phyloP scores from a whole-genome alignment of 2,113 vertebrate genomes.

The Psephotus haematonotus region DNA sequence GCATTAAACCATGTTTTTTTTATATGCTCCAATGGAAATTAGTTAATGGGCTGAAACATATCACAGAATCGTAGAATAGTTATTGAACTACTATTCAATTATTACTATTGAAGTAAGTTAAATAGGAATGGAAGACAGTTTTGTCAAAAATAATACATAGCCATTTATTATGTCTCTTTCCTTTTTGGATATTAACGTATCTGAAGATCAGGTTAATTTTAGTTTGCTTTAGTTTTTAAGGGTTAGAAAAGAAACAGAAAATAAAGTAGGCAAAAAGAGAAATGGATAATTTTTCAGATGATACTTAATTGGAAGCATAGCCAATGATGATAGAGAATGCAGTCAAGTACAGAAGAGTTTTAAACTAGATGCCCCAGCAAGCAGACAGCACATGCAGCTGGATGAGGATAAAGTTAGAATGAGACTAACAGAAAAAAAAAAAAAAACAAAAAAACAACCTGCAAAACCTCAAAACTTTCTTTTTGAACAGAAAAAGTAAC shows the following conservation, averaged over 20 bases:
- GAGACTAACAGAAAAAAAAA: neutral
- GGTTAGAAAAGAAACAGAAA: neutral
- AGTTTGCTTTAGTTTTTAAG: neutral
- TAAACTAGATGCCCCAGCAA: neutral
- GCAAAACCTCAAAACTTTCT: neutral
- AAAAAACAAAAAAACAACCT: fast-evolving
- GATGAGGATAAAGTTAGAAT: neutral
- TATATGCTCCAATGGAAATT: neutral
- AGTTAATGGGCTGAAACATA: neutral
- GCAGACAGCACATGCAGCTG: neutral
- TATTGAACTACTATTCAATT: neutral
- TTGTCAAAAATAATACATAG: neutral
- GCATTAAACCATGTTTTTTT: neutral
- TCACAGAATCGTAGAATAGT: neutral
- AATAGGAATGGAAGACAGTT: neutral
- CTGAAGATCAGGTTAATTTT: neutral
- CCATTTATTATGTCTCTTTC: neutral
- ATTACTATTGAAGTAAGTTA: neutral
- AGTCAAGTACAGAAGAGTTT: neutral
- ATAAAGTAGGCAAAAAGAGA: neutral
- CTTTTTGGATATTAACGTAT: neutral
- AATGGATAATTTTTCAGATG: neutral
- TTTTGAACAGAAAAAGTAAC: neutral
- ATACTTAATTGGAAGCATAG: neutral
- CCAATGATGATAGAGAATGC: neutral